Percentiles rank a stretch among this genome's conserved stretches.
These are phyloP conservation scores for Hydrochoerus hydrochaeris DNA, from an alignment of 2,113 vertebrate genomes.

Conservation along the genomic window DNA sequence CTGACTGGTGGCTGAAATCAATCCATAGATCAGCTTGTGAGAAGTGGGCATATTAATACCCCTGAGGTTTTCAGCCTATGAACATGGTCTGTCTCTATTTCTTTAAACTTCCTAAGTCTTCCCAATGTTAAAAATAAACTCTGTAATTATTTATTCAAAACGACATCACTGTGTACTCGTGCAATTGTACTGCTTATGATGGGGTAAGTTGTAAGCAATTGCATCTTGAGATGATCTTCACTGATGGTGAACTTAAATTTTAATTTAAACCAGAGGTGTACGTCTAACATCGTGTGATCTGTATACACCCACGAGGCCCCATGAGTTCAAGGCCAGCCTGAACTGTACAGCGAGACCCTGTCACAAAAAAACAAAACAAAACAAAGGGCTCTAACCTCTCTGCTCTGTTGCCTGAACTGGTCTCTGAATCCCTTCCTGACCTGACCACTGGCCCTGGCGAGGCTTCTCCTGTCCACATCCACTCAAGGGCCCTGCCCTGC, in stretches of 20 bases:
- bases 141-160: not conserved
- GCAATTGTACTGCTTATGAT: no score
- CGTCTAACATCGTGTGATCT: not conserved
- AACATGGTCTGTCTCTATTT: not conserved
- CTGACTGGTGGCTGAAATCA: not conserved
- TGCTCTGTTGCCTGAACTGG: not conserved
- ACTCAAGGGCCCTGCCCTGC: not conserved
- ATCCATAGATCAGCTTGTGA: no score
- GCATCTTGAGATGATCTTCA: not conserved
- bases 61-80: not conserved
- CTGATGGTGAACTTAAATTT: not conserved
- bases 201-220: not conserved
- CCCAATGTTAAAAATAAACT: not conserved
- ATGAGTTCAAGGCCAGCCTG: not conserved
- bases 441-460: not conserved
- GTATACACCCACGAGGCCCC: not conserved
- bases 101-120: not conserved
- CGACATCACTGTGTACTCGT: not conserved
- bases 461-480: not conserved
- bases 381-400: not conserved
- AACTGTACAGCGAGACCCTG: not conserved
- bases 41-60: not conserved
- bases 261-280: not conserved
- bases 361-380: not conserved
- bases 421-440: not conserved